Evolutionary conservation across 2,888 invertebrate species (phyloP).

Genomic region (Tanypteryx hageni): DNA sequence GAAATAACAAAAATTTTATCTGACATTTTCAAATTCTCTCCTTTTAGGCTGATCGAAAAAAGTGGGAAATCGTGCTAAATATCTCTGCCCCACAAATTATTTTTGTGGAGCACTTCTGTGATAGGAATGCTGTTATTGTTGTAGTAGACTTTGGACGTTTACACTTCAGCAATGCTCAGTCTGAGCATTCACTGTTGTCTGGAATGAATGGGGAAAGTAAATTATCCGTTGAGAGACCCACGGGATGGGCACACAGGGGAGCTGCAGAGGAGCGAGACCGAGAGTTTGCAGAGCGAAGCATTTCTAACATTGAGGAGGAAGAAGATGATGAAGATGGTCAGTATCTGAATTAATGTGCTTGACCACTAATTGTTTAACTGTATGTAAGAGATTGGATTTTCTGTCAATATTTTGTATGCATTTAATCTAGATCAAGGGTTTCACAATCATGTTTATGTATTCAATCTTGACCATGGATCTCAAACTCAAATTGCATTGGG

Average conservation of each 20-base stretch:
- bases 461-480: too few species aligned
- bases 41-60: conserved; percentile 80
- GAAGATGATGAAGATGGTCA: conserved; percentile 52
- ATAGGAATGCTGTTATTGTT: conserved; percentile 86
- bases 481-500: too few species aligned
- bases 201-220: background rate
- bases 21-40: conserved; percentile 63
- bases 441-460: too few species aligned
- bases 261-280: conserved; percentile 42
- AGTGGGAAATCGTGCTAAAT: conserved; percentile 93
- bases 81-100: conserved; percentile 96
- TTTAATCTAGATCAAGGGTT: too few species aligned
- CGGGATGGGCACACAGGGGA: conserved; percentile 47
- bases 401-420: too few species aligned
- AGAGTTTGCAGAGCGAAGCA: conserved; percentile 50
- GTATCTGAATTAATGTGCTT: background rate
- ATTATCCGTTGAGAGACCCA: background rate
- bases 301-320: conserved; percentile 30
- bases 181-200: conserved; percentile 21
- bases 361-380: background rate
- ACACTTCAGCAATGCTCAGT: conserved; percentile 78
- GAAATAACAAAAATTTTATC: background rate
- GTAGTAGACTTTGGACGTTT: conserved; percentile 95
- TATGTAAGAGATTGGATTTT: too few species aligned
- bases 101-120: conserved; percentile 88